A percentile compares a stretch with the other conserved stretches of the same genome.
Evolutionary conservation across 2,797 vertebrate genomes (phyloP).

Genomic region (Amblyopsis hoosieri): DNA sequence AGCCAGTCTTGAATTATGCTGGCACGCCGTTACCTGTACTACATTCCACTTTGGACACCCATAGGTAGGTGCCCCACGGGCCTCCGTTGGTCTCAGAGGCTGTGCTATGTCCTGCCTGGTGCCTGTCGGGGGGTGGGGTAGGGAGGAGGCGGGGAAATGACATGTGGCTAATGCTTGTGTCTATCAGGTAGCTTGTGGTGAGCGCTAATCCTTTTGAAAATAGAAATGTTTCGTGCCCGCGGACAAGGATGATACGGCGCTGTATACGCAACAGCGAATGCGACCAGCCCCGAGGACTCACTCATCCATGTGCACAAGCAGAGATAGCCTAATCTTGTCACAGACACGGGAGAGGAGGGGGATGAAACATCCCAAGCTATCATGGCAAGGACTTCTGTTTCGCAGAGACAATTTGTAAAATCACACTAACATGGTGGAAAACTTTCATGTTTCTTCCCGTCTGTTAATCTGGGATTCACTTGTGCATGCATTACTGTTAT

Average conservation of each 20-base stretch:
- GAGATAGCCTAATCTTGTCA: constrained; percentile 77
- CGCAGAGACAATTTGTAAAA: constrained; percentile 57
- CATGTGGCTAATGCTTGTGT: constrained; percentile 46
- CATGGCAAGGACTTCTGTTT: constrained; percentile 51
- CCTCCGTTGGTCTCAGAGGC: constrained; percentile 51
- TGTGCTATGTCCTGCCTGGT: constrained; percentile 38
- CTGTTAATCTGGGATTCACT: constrained; percentile 36
- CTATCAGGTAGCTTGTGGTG: constrained; percentile 69
- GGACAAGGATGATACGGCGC: constrained; percentile 35
- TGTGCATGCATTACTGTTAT: constrained; percentile 40
- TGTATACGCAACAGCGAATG: constrained; percentile 29
- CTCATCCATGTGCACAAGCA: constrained; percentile 70
- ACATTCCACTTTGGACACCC: constrained; percentile 16
- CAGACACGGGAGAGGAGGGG: constrained; percentile 36
- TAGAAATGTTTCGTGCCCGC: constrained; percentile 67
- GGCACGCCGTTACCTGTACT: constrained; percentile 15
- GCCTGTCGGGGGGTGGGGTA: constrained; percentile 17
- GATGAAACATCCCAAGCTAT: constrained; percentile 44
- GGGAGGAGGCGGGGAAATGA: constrained; percentile 11
- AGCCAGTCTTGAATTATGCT: constrained; percentile 16
- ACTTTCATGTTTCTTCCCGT: background rate
- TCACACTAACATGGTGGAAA: constrained; percentile 32
- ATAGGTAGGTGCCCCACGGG: constrained; percentile 44
- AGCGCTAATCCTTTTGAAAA: constrained; percentile 73
- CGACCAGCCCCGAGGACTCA: constrained; percentile 65